phyloP scores from a whole-genome alignment of 2,113 vertebrate genomes.

The Marmota flaviventris region DNA sequence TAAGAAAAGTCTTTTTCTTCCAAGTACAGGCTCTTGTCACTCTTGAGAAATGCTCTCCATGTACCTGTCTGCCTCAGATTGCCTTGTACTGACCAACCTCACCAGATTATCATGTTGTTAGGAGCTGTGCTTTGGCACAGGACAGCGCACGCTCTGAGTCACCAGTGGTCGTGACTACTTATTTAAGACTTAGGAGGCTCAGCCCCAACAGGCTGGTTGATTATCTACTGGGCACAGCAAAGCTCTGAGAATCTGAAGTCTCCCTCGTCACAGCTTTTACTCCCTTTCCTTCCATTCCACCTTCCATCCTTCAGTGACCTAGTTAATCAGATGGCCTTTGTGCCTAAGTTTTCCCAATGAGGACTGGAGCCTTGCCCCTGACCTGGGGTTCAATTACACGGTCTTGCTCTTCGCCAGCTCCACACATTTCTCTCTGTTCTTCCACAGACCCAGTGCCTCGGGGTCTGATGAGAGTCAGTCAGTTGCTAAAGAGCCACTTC shows the following conservation, averaged over 20 bases:
- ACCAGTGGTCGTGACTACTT: not conserved
- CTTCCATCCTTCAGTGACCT: not conserved
- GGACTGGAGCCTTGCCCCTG: not conserved
- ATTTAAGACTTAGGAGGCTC: not conserved
- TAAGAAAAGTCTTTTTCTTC: conserved; percentile 41
- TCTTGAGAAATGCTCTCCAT: not conserved
- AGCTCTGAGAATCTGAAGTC: not conserved
- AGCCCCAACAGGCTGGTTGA: not conserved
- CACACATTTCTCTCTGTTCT: not conserved
- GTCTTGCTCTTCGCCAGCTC: not conserved
- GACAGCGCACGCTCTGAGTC: not conserved
- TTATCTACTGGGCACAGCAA: not conserved
- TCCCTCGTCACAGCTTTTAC: not conserved
- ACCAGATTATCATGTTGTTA: not conserved
- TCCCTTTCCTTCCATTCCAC: not conserved
- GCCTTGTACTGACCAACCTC: not conserved
- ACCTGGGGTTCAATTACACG: not conserved
- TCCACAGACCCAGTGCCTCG: not conserved
- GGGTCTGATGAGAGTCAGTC: not conserved
- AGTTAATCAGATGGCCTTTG: not conserved
- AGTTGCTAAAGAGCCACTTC: not conserved
- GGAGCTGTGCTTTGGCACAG: not conserved
- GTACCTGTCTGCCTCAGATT: not conserved
- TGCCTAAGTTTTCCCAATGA: not conserved
- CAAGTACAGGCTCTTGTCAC: not conserved